Evolutionary conservation across 2,888 invertebrate genomes (phyloP).

Genomic region (Limnephilus marmoratus): DNA sequence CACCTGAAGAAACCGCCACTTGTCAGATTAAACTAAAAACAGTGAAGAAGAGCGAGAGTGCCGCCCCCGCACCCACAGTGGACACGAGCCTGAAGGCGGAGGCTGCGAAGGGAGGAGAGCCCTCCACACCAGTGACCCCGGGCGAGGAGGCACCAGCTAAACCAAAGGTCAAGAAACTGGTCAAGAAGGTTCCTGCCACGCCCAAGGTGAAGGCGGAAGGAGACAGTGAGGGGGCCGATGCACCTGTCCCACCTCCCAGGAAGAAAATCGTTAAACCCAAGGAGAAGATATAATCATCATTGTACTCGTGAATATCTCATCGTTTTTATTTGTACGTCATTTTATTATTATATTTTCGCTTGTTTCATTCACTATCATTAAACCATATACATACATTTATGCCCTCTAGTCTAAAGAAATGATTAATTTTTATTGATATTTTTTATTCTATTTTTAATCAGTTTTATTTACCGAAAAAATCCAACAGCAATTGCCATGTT

Average conservation of each 20-base stretch:
- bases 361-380: slow-evolving; percentile 21
- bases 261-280: slow-evolving; percentile 78
- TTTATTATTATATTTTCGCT: slow-evolving; percentile 24
- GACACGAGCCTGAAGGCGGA: slow-evolving; percentile 35
- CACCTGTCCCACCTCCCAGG: slow-evolving; percentile 77
- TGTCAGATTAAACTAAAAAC: slow-evolving; percentile 13
- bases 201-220: slow-evolving; percentile 70
- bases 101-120: slow-evolving; percentile 23
- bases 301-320: slow-evolving; percentile 23
- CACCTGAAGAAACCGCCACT: slow-evolving; percentile 22
- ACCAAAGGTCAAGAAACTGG: slow-evolving; percentile 76
- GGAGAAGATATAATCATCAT: slow-evolving; percentile 69
- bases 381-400: slow-evolving; percentile 17
- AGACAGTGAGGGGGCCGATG: slow-evolving; percentile 68
- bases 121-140: slow-evolving; percentile 66
- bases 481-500: slow-evolving; percentile 52
- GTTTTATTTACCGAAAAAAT: slow-evolving; percentile 40
- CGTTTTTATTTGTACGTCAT: slow-evolving; percentile 13
- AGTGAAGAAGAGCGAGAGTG: slow-evolving; percentile 68
- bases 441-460: slow-evolving; percentile 56
- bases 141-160: slow-evolving; percentile 57
- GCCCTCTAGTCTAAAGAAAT: slow-evolving; percentile 52
- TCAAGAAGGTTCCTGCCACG: slow-evolving; percentile 73
- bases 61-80: slow-evolving; percentile 60
- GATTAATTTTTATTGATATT: slow-evolving; percentile 55